phyloP scores from a whole-genome alignment of 2,797 vertebrate genomes.

The Echiichthys vipera region DNA sequence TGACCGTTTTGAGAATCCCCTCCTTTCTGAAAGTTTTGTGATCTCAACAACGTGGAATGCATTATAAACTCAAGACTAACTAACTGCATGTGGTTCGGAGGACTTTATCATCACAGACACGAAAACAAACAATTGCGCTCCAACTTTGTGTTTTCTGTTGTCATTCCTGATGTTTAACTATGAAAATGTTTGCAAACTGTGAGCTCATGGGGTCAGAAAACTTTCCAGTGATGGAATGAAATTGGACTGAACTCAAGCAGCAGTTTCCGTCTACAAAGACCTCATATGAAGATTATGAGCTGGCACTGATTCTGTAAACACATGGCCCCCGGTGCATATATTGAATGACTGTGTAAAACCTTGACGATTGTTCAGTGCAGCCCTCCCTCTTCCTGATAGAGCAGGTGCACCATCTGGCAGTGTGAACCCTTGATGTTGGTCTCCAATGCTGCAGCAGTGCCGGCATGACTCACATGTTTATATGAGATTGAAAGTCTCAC shows the following conservation, averaged over 20 bases:
- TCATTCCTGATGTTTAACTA: background rate
- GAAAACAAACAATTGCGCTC: conserved; percentile 1
- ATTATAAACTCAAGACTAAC: conserved; percentile 63
- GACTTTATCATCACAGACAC: conserved; percentile 37
- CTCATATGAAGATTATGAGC: conserved; percentile 40
- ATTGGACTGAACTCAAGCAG: background rate
- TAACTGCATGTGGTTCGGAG: conserved; percentile 50
- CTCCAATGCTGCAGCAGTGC: conserved; percentile 29
- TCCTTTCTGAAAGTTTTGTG: conserved; percentile 39
- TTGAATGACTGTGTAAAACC: conserved; percentile 44
- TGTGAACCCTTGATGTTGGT: conserved; percentile 42
- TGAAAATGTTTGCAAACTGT: background rate
- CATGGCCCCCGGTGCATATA: conserved; percentile 13
- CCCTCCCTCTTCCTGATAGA: conserved; percentile 16
- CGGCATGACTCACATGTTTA: conserved; percentile 64
- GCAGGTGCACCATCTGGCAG: conserved; percentile 78
- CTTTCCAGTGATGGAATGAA: background rate
- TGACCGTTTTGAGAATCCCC: conserved; percentile 48
- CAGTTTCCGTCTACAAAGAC: conserved; percentile 8
- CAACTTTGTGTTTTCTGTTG: conserved; percentile 18
- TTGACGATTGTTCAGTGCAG: conserved; percentile 31
- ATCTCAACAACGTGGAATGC: conserved; percentile 73
- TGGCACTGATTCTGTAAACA: conserved; percentile 41
- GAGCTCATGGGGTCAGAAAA: conserved; percentile 9
- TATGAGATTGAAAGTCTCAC: conserved; percentile 49